phyloP scores from a whole-genome alignment of 2,888 invertebrate species.

The Orthosia incerta region DNA sequence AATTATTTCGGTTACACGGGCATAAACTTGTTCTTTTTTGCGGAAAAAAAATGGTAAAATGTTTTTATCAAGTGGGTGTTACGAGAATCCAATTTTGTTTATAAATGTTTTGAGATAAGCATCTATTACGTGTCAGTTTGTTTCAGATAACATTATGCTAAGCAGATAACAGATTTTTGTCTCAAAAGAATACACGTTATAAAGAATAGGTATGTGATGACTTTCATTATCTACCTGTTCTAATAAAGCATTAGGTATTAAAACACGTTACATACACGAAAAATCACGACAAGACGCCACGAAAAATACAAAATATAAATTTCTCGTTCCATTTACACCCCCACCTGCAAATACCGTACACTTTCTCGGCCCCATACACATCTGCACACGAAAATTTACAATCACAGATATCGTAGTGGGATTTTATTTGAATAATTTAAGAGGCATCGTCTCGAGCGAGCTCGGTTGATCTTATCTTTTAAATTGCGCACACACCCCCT shows the following conservation, averaged over 20 bases:
- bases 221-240: too few species aligned
- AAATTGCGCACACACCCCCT: conserved; percentile 83
- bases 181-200: neutral
- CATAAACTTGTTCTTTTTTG: conserved; percentile 50
- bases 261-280: neutral
- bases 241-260: neutral
- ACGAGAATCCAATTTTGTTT: conserved; percentile 46
- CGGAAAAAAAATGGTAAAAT: conserved; percentile 31
- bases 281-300: neutral
- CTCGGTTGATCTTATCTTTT: conserved; percentile 81
- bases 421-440: conserved; percentile 90
- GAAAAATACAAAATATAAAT: conserved; percentile 21
- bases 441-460: conserved; percentile 74
- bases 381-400: conserved; percentile 82
- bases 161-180: neutral
- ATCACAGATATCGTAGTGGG: conserved; percentile 84
- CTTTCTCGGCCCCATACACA: conserved; percentile 69
- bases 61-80: conserved; percentile 48
- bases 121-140: conserved; percentile 36
- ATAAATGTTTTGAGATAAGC: conserved; percentile 44
- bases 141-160: conserved; percentile 19
- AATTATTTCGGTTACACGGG: conserved; percentile 44
- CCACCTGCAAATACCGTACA: conserved; percentile 27
- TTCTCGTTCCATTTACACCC: conserved; percentile 22
- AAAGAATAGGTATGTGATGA: too few species aligned